A percentile compares a stretch with the other conserved stretches of the same genome.
Evolutionary conservation across 2,113 vertebrate species (phyloP).

Genomic region (Pungitius pungitius): DNA sequence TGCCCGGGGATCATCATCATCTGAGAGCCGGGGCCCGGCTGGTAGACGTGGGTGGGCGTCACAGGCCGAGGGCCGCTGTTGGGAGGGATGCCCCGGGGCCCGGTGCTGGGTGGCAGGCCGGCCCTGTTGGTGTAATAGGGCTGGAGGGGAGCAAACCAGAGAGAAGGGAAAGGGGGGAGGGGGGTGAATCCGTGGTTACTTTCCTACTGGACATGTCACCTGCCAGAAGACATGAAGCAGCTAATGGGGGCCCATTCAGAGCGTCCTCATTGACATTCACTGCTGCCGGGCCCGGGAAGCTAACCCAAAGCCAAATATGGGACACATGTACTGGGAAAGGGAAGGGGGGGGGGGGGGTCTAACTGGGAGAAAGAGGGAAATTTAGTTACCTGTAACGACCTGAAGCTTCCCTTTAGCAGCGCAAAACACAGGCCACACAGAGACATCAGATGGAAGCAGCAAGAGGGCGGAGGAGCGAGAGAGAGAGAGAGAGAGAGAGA

Average conservation of each 20-base stretch:
- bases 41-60: constrained; percentile 93
- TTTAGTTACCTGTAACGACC: constrained; percentile 93
- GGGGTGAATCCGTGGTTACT: constrained; percentile 38
- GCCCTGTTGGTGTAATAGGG: constrained; percentile 91
- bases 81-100: constrained; percentile 86
- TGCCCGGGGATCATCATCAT: constrained; percentile 98
- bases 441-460: constrained; percentile 69
- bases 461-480: constrained; percentile 73
- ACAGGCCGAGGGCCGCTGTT: constrained; percentile 89
- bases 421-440: constrained; percentile 78
- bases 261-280: constrained; percentile 70
- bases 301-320: constrained; percentile 34
- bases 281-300: constrained; percentile 55
- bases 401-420: constrained; percentile 97
- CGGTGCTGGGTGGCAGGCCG: constrained; percentile 83
- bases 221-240: constrained; percentile 64
- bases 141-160: constrained; percentile 70
- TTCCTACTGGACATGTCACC: constrained; percentile 59
- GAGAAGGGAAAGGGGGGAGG: background rate
- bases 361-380: constrained; percentile 33
- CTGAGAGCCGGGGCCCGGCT: constrained; percentile 87
- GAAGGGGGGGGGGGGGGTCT: background rate
- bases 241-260: constrained; percentile 67
- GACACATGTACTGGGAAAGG: constrained; percentile 26
- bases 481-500: constrained; percentile 31